These are phyloP conservation scores for Caenorhabditis panamensis DNA, from an alignment of 2,888 invertebrate genomes.

Conservation along the genomic window DNA sequence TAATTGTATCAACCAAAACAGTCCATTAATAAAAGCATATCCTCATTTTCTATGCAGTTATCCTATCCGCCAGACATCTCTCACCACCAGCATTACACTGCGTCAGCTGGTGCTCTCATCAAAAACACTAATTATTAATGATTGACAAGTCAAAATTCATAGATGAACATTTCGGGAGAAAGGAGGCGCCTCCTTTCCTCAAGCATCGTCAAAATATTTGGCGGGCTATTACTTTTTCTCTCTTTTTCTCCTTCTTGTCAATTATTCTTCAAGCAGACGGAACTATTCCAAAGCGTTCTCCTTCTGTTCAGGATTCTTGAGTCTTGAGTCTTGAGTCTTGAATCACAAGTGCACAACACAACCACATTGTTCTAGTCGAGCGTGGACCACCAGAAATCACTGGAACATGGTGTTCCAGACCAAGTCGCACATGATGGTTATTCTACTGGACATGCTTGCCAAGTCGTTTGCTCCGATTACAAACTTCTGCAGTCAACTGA, in stretches of 20 bases:
- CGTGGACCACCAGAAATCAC: neutral
- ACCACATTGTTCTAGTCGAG: neutral
- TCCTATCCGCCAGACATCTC: neutral
- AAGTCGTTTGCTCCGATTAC: conserved; percentile 42
- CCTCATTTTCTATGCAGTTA: too few species aligned
- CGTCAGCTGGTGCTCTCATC: conserved; percentile 35
- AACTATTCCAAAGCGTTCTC: too few species aligned
- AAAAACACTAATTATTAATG: conserved; percentile 52
- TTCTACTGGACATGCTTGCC: conserved; percentile 29
- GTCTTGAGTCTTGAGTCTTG: neutral
- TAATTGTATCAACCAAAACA: too few species aligned
- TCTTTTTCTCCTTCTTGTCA: too few species aligned
- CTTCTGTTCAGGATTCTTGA: neutral
- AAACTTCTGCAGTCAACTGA: conserved; percentile 46
- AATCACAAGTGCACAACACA: conserved; percentile 18
- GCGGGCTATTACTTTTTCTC: conserved; percentile 13
- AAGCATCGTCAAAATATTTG: conserved; percentile 53
- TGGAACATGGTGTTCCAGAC: conserved; percentile 41
- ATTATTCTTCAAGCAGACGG: too few species aligned
- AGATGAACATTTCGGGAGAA: conserved; percentile 44
- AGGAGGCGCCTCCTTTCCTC: conserved; percentile 11
- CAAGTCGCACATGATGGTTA: conserved; percentile 37
- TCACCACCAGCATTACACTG: neutral
- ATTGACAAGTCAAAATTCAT: conserved; percentile 53
- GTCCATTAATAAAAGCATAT: too few species aligned